Conservation (phyloP, 2,888 invertebrate species). For the Drosophila pseudotalamancana region DNA sequence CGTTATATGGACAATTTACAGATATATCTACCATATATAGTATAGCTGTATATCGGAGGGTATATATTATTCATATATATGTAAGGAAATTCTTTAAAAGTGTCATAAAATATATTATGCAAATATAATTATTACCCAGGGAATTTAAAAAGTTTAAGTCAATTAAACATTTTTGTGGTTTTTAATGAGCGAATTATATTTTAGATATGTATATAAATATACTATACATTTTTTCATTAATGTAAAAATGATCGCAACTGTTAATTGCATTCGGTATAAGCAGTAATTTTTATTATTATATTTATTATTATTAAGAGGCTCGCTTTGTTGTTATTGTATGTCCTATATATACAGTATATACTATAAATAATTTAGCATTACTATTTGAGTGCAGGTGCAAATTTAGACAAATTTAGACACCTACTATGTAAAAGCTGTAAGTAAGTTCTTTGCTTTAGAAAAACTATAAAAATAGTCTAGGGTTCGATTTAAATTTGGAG, state of each 20-base stretch:
- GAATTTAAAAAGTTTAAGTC: slow-evolving; percentile 30
- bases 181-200: too few species aligned
- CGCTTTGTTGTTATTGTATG: not conserved
- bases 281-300: not conserved
- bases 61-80: not conserved
- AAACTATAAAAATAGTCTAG: too few species aligned
- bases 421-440: not conserved
- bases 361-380: not conserved
- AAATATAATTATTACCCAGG: slow-evolving; percentile 39
- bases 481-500: too few species aligned
- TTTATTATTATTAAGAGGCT: slow-evolving; percentile 9
- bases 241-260: slow-evolving; percentile 8
- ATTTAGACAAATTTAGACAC: not conserved
- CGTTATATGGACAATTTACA: slow-evolving; percentile 67
- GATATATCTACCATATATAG: slow-evolving; percentile 6
- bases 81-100: slow-evolving; percentile 20
- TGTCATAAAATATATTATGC: slow-evolving; percentile 23
- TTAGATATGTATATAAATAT: too few species aligned
- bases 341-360: not conserved
- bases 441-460: too few species aligned
- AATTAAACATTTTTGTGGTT: slow-evolving; percentile 43
- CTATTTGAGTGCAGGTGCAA: not conserved
- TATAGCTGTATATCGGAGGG: not conserved
- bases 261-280: not conserved
- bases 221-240: not conserved